phyloP scores from a whole-genome alignment of 2,888 invertebrate species.

The Melikaiella ostensackeni region DNA sequence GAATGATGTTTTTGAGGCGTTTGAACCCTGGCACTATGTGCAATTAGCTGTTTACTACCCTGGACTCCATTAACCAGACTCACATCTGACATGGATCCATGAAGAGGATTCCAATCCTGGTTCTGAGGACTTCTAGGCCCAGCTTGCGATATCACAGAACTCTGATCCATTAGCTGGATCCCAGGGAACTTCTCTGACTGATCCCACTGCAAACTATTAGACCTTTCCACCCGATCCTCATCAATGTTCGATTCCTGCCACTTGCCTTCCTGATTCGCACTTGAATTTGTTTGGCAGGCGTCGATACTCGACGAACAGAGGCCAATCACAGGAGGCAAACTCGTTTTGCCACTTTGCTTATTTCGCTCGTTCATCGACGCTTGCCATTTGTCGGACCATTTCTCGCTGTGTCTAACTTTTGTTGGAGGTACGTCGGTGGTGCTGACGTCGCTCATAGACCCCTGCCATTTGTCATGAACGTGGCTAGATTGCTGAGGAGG shows the following conservation, averaged over 20 bases:
- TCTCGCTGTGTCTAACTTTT: constrained; percentile 48
- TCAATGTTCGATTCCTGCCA: constrained; percentile 71
- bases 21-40: constrained; percentile 87
- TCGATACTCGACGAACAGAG: constrained; percentile 62
- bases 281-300: constrained; percentile 53
- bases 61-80: constrained; percentile 69
- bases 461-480: constrained; percentile 68
- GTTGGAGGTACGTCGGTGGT: constrained; percentile 53
- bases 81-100: constrained; percentile 72
- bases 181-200: constrained; percentile 59
- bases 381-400: constrained; percentile 68
- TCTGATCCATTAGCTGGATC: constrained; percentile 61
- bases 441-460: constrained; percentile 67
- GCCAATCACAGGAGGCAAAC: constrained; percentile 62
- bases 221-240: constrained; percentile 58
- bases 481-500: constrained; percentile 41
- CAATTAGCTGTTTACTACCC: constrained; percentile 81
- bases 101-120: constrained; percentile 56
- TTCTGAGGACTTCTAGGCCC: constrained; percentile 54
- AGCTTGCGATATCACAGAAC: constrained; percentile 57
- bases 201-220: constrained; percentile 48
- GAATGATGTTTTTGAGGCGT: constrained; percentile 88
- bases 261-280: constrained; percentile 53
- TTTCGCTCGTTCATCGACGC: constrained; percentile 71
- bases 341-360: constrained; percentile 59